Evolutionary conservation across 1,140 invertebrate genomes (phyloP), one percentile per base, ranked within the genome.

Genomic region (Apis laboriosa): DNA sequence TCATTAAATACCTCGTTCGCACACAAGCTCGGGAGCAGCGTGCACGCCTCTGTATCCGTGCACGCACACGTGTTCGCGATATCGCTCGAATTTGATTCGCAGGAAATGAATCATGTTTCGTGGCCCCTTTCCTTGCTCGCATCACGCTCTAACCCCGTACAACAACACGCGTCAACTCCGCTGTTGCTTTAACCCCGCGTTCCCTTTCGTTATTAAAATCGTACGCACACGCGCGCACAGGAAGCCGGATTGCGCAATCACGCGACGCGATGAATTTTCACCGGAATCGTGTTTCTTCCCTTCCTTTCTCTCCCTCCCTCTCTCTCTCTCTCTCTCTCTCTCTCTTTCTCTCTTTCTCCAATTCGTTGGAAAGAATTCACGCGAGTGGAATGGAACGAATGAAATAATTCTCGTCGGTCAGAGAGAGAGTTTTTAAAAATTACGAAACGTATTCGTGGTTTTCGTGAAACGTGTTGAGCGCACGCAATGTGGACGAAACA

Each of bases 101-200:
- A 77, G 76, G 76, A 77, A 68, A 77, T 77, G 76, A 77, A 77
- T 68, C 76, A 77, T 77, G 51, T n/a, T 43, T 55, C 24, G 15
- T 53, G 24, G 75, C 75, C 63, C 75, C 61, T 21, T 67, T 68
- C 63, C 76, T 56, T 17, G 19, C 67, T 24, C 13, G 19, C 13
- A 21, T 28, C n/a, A 15, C 21, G 43, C 15, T 21, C 49, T 77
- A 51, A 43, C 34, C 34, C 34, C 34, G 34, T 43, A 43, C 34
- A 43, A 43, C 34, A 43, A 49, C 11, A 7, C 9, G 21, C 34
- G 28, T 28, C 17, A 49, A 8, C 21, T 12, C 11, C 34, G 0
- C n/a, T 24, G 13, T 63, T 51, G 1, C 43, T 12, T 11, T 2
- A 13, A 11, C 43, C 43, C 12, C 13, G 17, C 17, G n/a, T 28